Base-by-base conservation (phyloP, 1,140 invertebrate genomes). In the Rhizoglyphus robini region DNA sequence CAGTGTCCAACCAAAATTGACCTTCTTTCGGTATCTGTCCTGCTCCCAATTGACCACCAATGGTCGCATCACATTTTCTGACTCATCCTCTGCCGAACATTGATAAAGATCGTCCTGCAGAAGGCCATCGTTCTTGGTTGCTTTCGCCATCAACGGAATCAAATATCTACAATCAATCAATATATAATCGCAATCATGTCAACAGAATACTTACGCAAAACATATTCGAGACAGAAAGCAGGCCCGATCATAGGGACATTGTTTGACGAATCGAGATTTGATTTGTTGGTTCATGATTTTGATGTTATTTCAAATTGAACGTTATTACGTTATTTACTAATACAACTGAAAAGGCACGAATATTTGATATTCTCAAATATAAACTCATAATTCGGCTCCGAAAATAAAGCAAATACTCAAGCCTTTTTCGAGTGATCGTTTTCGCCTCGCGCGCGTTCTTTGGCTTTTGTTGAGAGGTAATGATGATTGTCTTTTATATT, bases 81-180 rank as follows among this genome's bases (percentile, higher is more conserved):
- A 8, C 63, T 65, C 54, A 38, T 65, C 63, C 23, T 65, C 36
- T 38, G 30, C 25, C 8, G 63, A 29, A 59, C 63, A 65, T n/a
- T 34, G 63, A 18, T 25, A 23, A 1, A 65, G 3, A 41, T 65
- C 63, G 4, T 65, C 15, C 18, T 63, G 20, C 8, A 36, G n/a
- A 2, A 65, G 49, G 1, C 63, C 63, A 54, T 59, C 31, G 11
- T 65, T 29, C 11, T 29, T 11, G 2, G 4, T 15, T 62, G 18
- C 61, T 63, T 41, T 18, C 4, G 11, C n/a, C 15, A 63, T 47
- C 20, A 34, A 18, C 30, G 61, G 61, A 20, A 57, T 47, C 20
- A 63, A 8, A 30, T 48, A 63, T 3, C 61, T 63, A 41, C 8
- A 11, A 11, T 41, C 18, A 41, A 41, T 41, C 18, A 41, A 41